Base-by-base conservation (phyloP, 2,888 invertebrate genomes). In the Pollenia amentaria region DNA sequence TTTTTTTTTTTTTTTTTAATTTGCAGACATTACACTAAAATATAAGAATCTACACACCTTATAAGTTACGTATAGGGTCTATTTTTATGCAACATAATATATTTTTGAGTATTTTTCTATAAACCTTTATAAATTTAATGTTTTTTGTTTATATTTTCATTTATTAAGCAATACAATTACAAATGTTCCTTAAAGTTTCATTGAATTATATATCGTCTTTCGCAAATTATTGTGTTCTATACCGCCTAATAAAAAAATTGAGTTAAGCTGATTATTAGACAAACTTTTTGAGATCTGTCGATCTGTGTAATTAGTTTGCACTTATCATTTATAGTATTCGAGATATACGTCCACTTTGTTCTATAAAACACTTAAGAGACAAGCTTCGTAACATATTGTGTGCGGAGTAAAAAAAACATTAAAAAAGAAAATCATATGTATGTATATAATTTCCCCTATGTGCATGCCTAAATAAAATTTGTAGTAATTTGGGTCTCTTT, bases 11-110 rank as follows among this genome's bases (percentile, higher is more conserved):
- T 42, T 64, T 18, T 42, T 11, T 62, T 42, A 55, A 55, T 55
- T 55, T 21, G 11, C 4, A 11, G 55, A 55, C 21, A 21, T 16
- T 10, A 21, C 12, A 55, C 9, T 18, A 53, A 55, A 55, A 55
- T 16, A 12, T 18, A 16, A 10, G 53, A 18, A 18, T 53, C 53
- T 53, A 10, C 9, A 14, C 18, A 16, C 44, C 6, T n/a, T 40
- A 38, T 4, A n/a, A 53, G 16, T 7, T 21, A 21, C 57, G 9
- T 16, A 29, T 29, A 75, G 80, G 87, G 80, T 83, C 70, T 73
- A 85, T 85, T 85, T 87, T 85, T 85, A 88, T 88, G 88, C 88
- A 87, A 87, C 78, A 84, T 75, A 64, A 40, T 48, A 11, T n/a
- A 55, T 75, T 18, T 46, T 62, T 62, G 14, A 7, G 2, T 48